A percentile compares a stretch with the other conserved stretches of the same genome.
Conservation (phyloP, 53 echinoderm and acorn worm genomes). For the Crossaster papposus region DNA sequence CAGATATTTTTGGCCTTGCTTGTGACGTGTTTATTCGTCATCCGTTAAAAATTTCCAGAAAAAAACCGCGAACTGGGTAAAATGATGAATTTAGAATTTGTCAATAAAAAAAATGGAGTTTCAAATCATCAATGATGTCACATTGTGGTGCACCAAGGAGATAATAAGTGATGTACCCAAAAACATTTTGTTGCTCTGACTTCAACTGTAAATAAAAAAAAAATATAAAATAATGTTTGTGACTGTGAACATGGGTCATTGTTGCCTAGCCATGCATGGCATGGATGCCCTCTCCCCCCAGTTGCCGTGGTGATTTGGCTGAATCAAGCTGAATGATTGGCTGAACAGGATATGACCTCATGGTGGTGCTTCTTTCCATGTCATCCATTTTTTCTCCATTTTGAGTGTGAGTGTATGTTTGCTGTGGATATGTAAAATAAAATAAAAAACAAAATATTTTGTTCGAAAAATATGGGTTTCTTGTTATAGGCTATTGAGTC, state of each 20-base stretch:
- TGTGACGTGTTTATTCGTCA: no score
- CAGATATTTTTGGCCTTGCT: no score
- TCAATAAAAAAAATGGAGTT: no score
- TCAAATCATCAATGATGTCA: no score
- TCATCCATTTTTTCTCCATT: neutral
- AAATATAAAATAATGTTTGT: neutral
- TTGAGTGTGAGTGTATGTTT: conserved; percentile 11
- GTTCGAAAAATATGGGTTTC: no score
- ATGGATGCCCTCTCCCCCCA: conserved; percentile 28
- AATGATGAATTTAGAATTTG: no score
- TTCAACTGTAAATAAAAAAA: no score
- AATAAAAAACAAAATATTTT: no score
- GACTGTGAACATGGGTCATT: conserved; percentile 25
- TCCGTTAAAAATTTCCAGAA: no score
- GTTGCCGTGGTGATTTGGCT: conserved; percentile 62
- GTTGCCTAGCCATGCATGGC: conserved; percentile 45
- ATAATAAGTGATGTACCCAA: neutral
- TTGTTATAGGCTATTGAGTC: no score
- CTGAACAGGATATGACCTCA: conserved; percentile 45
- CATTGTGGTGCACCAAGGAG: neutral
- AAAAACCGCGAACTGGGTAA: no score
- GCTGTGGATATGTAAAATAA: conserved; percentile 2
- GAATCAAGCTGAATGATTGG: conserved; percentile 47
- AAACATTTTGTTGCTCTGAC: neutral
- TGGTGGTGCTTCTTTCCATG: conserved; percentile 42